Evolutionary conservation across 2,113 vertebrate genomes (phyloP), one percentile per base, ranked within the genome.

Genomic region (Erinaceus europaeus): DNA sequence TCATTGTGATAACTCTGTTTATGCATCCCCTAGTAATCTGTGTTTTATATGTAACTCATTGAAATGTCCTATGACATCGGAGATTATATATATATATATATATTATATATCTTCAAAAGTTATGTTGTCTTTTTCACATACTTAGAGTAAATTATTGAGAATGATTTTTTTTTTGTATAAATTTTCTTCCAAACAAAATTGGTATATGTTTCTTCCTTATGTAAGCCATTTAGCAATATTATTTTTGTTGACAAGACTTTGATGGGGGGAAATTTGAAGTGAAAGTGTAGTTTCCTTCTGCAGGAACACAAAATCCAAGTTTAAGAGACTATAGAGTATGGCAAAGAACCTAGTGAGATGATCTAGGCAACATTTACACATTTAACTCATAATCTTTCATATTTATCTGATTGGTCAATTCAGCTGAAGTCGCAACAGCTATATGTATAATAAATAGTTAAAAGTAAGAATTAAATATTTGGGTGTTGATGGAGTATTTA

Each of bases 91-190:
- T 62, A 52, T 3, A 69, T 69, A 6, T 5, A 79, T 9, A 75
- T 23, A 79, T 0, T 62, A 2, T 52, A 11, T 44, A 4, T 1
- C 65, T 78, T 86, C 53, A 75, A 71, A 29, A 8, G 27, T 73
- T 18, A 2, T 25, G 36, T 25, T 73, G 5, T 79, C 4, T 75
- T 7, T 46, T 6, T 86, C 2, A 65, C 11, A 5, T 64, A 50
- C 3, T 36, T 27, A 84, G 40, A 52, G 64, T 36, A 48, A 48
- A 55, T 75, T 5, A 46, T 48, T 38, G 46, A 53, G 17, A 86
- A 92, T 46, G 32, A 75, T 67, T 23, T 61, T 76, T 4, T 48
- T 87, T 4, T 69, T 81, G 90, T 64, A 57, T 71, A 15, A 83
- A 29, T 44, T 80, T 89, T 27, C 36, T 9, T 2, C 50, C 79